Base-by-base conservation (phyloP, 2,888 invertebrate species). In the Habrosyne pyritoides region DNA sequence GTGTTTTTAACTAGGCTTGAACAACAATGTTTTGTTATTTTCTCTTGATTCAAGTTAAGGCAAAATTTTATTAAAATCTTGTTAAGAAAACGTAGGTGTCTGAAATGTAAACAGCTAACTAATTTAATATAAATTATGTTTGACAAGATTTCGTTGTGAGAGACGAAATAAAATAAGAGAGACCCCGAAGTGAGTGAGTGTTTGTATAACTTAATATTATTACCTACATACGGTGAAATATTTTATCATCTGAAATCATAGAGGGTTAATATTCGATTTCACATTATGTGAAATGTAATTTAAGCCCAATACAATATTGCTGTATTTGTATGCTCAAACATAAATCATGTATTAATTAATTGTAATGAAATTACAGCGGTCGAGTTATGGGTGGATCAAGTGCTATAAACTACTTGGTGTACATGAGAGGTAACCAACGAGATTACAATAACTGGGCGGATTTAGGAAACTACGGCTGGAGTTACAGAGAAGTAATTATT, bases 341-440 rank as follows among this genome's bases (percentile, higher is more conserved):
- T 30, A 10, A 50, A 28, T 18, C 50, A 18, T 14, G 10, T 26
- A 21, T 50, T 50, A 28, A 28, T 50, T 28, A 18, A 50, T 50
- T 18, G 18, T 28, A 18, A 50, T 50, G 24, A 50, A 50, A 50
- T 50, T 50, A 50, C 88, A 93, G 94, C 55, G 94, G 94, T 3
- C 94, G 93, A 75, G 94, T 95, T 2, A 94, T 96, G 93, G 96
- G 96, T 14, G 96, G 96, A 2, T 94, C 94, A 2, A 95, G 95
- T 64, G 86, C 94, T 46, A 91, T 94, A 48, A 96, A 96, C 80
- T 94, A 94, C 80, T 91, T 96, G 87, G 94, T 94, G 28, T 95
- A 95, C 75, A 94, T 94, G 76, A 81, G 95, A 79, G 95, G 94
- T 42, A 93, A 94, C 71, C 93, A 91, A 55, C 78, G 86, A 36